Conservation (phyloP, 1,140 invertebrate genomes). For the Helicorthomorpha holstii region DNA sequence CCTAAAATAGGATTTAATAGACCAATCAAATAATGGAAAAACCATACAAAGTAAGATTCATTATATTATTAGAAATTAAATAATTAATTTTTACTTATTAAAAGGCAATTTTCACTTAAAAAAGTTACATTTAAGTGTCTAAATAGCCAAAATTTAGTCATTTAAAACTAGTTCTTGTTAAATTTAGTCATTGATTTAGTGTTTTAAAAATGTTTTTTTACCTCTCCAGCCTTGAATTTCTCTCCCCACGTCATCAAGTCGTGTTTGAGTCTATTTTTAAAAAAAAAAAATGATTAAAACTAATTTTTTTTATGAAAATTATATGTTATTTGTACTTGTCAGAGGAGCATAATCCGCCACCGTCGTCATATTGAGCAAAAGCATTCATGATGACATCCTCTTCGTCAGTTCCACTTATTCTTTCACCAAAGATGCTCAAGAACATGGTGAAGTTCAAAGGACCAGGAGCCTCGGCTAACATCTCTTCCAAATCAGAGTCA, state of each 20-base stretch:
- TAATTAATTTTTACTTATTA: no score
- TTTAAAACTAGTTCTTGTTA: no score
- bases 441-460: slow-evolving; percentile 93
- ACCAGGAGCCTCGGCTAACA: slow-evolving; percentile 74
- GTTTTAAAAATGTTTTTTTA: slow-evolving; percentile 18
- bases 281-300: slow-evolving; percentile 3
- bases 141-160: no score
- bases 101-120: no score
- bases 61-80: no score
- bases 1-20: slow-evolving; percentile 20
- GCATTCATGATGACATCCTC: slow-evolving; percentile 87
- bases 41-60: no score
- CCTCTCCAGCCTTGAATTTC: slow-evolving; percentile 79
- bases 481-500: slow-evolving; percentile 79
- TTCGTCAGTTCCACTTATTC: slow-evolving; percentile 73
- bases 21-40: no score
- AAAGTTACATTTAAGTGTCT: no score
- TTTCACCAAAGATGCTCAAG: slow-evolving; percentile 74
- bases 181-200: neutral
- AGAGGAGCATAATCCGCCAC: slow-evolving; percentile 28
- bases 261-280: slow-evolving; percentile 59
- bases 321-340: slow-evolving; percentile 23
- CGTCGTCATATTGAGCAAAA: slow-evolving; percentile 87
- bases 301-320: slow-evolving; percentile 1
- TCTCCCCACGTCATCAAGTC: slow-evolving; percentile 91